These are phyloP conservation scores for Pterobdella sp. DNA, from an alignment of 2,888 invertebrate species.

Conservation along the genomic window DNA sequence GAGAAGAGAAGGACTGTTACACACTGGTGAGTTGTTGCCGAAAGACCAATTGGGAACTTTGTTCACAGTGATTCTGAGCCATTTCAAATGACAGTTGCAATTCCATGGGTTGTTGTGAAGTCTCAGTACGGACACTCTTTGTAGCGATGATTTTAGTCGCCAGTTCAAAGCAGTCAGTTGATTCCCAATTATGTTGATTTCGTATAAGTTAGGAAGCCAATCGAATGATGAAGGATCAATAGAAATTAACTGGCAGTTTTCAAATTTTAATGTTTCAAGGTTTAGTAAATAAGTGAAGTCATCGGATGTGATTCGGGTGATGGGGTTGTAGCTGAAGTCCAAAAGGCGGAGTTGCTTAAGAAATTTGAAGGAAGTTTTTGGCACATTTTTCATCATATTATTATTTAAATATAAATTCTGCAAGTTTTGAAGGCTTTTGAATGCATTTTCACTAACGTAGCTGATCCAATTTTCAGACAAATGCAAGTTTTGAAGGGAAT, in stretches of 20 bases:
- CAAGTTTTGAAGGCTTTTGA: constrained; percentile 34
- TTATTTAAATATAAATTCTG: constrained; percentile 36
- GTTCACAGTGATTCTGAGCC: constrained; percentile 35
- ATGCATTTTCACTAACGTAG: constrained; percentile 35
- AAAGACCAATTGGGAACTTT: constrained; percentile 37
- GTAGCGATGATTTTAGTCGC: constrained; percentile 29
- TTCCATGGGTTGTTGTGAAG: constrained; percentile 38
- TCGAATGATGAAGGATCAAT: constrained; percentile 35
- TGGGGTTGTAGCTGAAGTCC: constrained; percentile 35
- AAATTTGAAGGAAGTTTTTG: constrained; percentile 31
- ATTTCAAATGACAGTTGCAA: constrained; percentile 38
- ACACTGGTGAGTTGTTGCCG: constrained; percentile 36
- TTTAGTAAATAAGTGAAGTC: constrained; percentile 33
- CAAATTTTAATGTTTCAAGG: constrained; percentile 38
- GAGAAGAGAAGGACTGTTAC: constrained; percentile 34
- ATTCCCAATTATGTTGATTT: constrained; percentile 38
- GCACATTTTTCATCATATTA: constrained; percentile 34
- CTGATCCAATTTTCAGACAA: constrained; percentile 35
- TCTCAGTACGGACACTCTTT: constrained; percentile 34
- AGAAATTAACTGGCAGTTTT: constrained; percentile 35
- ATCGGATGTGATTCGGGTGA: constrained; percentile 31
- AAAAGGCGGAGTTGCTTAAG: constrained; percentile 34
- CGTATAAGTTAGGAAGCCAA: constrained; percentile 32
- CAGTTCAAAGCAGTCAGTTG: constrained; percentile 32
- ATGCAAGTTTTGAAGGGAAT: constrained; percentile 37